phyloP scores from a whole-genome alignment of 2,888 invertebrate species.

The Blera fallax region DNA sequence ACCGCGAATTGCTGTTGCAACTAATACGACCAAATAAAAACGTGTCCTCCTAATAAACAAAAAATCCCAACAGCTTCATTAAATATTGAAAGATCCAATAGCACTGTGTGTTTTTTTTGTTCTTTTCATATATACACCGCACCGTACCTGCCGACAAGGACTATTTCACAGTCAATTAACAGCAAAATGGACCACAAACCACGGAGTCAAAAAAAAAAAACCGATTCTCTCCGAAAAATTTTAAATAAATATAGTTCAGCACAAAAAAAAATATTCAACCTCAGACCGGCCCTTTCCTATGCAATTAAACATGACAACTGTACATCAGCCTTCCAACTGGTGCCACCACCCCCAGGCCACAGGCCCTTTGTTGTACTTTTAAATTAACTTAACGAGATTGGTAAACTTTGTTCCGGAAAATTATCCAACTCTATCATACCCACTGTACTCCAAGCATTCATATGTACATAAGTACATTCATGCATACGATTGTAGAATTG shows the following conservation, averaged over 20 bases:
- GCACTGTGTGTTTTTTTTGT: not conserved
- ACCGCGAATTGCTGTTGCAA: no score
- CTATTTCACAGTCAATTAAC: slow-evolving; percentile 45
- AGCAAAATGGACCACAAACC: slow-evolving; percentile 16
- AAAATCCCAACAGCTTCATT: no score
- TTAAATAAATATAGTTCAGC: slow-evolving; percentile 1
- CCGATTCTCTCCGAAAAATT: not conserved
- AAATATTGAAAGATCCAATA: not conserved
- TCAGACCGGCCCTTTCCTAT: not conserved
- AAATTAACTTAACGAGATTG: slow-evolving; percentile 68
- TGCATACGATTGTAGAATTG: slow-evolving; percentile 20
- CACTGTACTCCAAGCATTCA: not conserved
- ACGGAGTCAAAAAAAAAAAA: slow-evolving; percentile 2
- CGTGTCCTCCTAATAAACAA: no score
- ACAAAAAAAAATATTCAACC: not conserved
- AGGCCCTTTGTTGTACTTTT: slow-evolving; percentile 45
- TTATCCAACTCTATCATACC: slow-evolving; percentile 27
- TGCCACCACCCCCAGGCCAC: not conserved
- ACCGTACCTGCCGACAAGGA: not conserved
- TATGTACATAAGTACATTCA: not conserved
- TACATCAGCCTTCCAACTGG: not conserved
- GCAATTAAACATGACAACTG: slow-evolving; percentile 11
- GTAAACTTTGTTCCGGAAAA: slow-evolving; percentile 57
- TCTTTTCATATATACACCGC: not conserved
- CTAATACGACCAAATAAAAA: no score